Base-by-base conservation (phyloP, 2,797 vertebrate species). In the Labroides dimidiatus region DNA sequence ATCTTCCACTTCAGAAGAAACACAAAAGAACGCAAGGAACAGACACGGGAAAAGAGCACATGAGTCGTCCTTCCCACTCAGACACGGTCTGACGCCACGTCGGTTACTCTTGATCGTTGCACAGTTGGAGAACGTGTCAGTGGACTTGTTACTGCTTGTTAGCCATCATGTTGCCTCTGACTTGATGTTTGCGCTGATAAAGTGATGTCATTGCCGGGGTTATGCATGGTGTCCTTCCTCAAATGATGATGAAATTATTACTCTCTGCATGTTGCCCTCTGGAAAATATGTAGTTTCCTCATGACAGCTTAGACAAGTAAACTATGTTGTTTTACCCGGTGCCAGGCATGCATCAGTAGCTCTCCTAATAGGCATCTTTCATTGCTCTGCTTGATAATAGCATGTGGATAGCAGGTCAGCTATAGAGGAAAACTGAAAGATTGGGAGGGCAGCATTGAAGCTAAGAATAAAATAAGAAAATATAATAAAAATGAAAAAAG, bases 51-150 rank as follows among this genome's bases (percentile, higher is more conserved):
- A 65, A 33, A 41, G 10, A 66, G 21, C 30, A 30, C n/a, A 45
- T 44, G 48, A 69, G 30, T 65, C 19, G 60, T 65, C 69, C 56
- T 70, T 65, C 56, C 33, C 61, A 71, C 61, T 52, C 60, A 42
- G 15, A 57, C 23, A 17, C 65, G 42, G 53, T 57, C 48, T 47
- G 42, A 66, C 41, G 60, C 36, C 3, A 42, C 2, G 21, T 61
- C 66, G 41, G 37, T 70, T 19, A 42, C 43, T 42, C 42, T 41
- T 58, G 59, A 73, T 6, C 6, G 47, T 68, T 33, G 52, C 60
- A 42, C 57, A 70, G 45, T 56, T 44, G 55, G 48, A 14, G 16
- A 49, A 39, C 58, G 54, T 59, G 54, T 78, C 33, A 55, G 52
- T 10, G 42, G 64, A 36, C 59, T 55, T 62, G 42, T 59, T 52